Evolutionary conservation across 2,888 invertebrate species (phyloP), one percentile per base, ranked within the genome.

Genomic region (Heliothis peltigera): DNA sequence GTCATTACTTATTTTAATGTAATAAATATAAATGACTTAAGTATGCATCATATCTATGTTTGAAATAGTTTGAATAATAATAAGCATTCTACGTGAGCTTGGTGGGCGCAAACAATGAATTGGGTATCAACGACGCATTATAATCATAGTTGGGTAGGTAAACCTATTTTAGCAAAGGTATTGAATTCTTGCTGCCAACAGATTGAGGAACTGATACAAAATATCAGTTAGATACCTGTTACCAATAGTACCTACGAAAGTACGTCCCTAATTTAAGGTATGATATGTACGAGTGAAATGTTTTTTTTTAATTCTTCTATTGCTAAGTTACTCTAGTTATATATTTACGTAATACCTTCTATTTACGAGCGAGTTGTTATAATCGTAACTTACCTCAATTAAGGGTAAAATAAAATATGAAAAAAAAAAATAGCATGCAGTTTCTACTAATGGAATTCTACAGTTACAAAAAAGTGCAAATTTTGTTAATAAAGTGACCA

Each of bases 381-480:
- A 6, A 25, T 39, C 4, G n/a, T 39, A n/a, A 39, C n/a, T 4
- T 39, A 39, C 39, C 39, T 39, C 4, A 15, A 39, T n/a, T 32
- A 32, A 12, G n/a, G n/a, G 2, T 32, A 32, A 12, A 7, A 7
- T 1, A 25, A 25, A 25, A 25, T 25, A 8, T 6, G 3, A 32
- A 32, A 32, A 32, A 32, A 32, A 12, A 32, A 32, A 32, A 10
- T n/a, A n/a, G 32, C 32, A 39, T 39, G 39, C 39, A 39, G 4
- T 32, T 32, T 32, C 32, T 32, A 39, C 39, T 32, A 28, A 3
- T 8, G n/a, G 2, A 35, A 35, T 35, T 39, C 32, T 32, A 32
- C 32, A 32, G n/a, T 39, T 39, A 1, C n/a, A 46, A 42, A 19
- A 66, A 54, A 51, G 75, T 69, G 75, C 63, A 47, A 21, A 58